Evolutionary conservation across 2,888 invertebrate species (phyloP).

Genomic region (Callimorpha dominula): DNA sequence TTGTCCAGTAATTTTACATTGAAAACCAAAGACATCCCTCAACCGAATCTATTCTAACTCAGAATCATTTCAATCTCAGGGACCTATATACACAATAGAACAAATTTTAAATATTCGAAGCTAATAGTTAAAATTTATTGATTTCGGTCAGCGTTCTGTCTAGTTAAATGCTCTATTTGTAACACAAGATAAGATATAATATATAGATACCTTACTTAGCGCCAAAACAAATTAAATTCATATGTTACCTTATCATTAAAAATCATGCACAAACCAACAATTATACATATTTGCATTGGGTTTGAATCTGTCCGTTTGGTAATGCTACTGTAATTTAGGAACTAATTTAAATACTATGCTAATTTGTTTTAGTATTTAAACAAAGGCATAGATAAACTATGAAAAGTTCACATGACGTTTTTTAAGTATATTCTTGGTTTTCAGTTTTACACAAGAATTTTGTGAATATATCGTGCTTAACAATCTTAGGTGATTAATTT

Average conservation of each 20-base stretch:
- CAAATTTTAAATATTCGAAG: background rate
- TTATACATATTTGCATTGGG: background rate
- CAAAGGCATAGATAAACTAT: background rate
- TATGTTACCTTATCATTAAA: background rate
- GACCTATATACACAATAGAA: background rate
- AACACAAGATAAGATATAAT: background rate
- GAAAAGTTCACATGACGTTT: background rate
- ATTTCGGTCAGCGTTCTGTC: background rate
- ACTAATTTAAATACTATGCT: background rate
- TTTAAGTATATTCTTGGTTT: background rate
- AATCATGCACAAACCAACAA: background rate
- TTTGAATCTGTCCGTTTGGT: background rate
- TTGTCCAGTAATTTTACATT: too few relatives aligned
- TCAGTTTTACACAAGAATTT: background rate
- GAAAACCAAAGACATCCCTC: too few relatives aligned
- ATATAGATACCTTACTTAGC: too few relatives aligned
- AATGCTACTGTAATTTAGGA: background rate
- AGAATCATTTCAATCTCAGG: too few relatives aligned
- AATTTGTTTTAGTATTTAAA: constrained; percentile 5
- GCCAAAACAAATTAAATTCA: background rate
- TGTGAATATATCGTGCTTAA: background rate
- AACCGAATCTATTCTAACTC: too few relatives aligned
- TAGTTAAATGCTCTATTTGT: background rate
- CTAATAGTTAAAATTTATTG: background rate
- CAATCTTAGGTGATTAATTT: background rate